Evolutionary conservation across 2,888 invertebrate species (phyloP), one percentile per base, ranked within the genome.

Genomic region (Thymelicus acteon): DNA sequence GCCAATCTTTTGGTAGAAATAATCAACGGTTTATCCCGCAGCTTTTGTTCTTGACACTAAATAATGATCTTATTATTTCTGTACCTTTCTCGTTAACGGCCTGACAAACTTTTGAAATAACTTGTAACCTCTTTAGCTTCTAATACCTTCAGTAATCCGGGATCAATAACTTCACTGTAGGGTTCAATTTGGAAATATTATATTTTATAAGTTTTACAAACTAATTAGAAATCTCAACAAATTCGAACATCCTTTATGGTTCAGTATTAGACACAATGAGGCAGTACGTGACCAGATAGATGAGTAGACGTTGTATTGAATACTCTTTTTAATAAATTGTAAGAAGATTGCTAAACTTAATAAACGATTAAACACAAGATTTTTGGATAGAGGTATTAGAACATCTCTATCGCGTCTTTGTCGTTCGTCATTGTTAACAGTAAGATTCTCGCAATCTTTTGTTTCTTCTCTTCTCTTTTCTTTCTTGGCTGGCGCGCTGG

Each of bases 61-160:
- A 69, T 69, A 69, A 69, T 69, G 69, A 49, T 69, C 69, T 63
- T 69, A 58, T 69, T 69, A 69, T 69, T 69, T 63, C 69, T 69
- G 19, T 24, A 39, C 39, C 69, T 58, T 40, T 68, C 40, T 49
- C 47, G 69, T 48, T 68, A 52, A 63, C 47, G 47, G 31, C 40
- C 57, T 40, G 57, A 63, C 61, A 67, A 69, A 69, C 58, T 63
- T 69, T 69, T 48, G 63, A 63, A 69, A 63, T 63, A 48, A 63
- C 31, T 69, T 69, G 47, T 48, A 58, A 58, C 58, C 47, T 69
- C 15, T 57, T 69, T 58, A 63, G 37, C 67, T 40, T 19, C 19
- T 37, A 63, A 49, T 49, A 49, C 37, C 63, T 63, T 49, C 24
- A 24, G n/a, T 47, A 61, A 44, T 58, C 58, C 7, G 58, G 58